Evolutionary conservation across 2,797 vertebrate genomes (phyloP), one percentile per base, ranked within the genome.

Genomic region (Danio jaintianensis): DNA sequence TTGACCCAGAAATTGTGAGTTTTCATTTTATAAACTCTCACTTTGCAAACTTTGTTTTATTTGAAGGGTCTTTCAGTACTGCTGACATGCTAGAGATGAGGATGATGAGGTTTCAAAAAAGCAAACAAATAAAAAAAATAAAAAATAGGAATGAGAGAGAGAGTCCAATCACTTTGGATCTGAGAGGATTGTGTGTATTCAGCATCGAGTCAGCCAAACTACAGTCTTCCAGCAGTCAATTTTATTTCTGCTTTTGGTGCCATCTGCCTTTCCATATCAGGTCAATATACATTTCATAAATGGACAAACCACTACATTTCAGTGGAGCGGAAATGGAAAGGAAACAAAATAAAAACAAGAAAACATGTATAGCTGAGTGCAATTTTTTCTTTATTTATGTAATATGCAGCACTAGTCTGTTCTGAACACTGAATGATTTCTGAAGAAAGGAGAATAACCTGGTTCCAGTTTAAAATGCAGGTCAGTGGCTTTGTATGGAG

Each of bases 51-150:
- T 43, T 71, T 90, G 89, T 87, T 81, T 87, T 89, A 88, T 90
- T 86, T 85, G 81, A 90, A 85, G 84, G 85, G 87, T 92, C 91
- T 81, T 92, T 94, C 90, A 91, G 78, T 68, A 7, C 13, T 71
- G 85, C 90, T 88, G 92, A 91, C 90, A 90, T 81, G 81, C 86
- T 87, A 85, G 89, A 92, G 91, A 93, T 91, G 92, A 53, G 22
- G 66, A 16, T 18, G 67, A 52, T 18, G 68, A 18, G 50, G 68
- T 48, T 66, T 64, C 18, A 64, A 66, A 36, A 61, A 56, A 70
- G 12, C 45, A 11, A 12, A 45, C 6, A 1, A 78, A 67, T 1
- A 58, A 29, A 53, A 52, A 48, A 66, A 66, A 74, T 7, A 6
- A 75, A 61, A n/a, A n/a, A 61, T 45, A 81, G 56, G 42, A 8